Conservation (phyloP, 2,797 vertebrate genomes). For the Prionace glauca region DNA sequence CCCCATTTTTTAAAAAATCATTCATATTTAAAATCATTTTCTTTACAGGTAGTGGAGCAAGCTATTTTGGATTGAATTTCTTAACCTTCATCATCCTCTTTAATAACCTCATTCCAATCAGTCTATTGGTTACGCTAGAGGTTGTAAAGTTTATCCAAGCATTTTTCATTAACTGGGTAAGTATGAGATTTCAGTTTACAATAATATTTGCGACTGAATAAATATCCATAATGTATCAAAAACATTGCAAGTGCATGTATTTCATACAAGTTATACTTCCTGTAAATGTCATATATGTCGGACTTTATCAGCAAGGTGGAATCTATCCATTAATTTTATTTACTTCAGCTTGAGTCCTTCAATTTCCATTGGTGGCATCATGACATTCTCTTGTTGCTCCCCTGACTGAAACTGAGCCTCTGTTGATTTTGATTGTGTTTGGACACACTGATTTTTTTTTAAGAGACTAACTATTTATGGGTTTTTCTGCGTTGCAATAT, state of each 20-base stretch:
- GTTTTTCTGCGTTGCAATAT: not conserved
- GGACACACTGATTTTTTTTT: not conserved
- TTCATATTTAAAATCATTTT: slow-evolving; percentile 13
- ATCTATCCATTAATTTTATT: not conserved
- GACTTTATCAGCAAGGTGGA: not conserved
- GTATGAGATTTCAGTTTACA: slow-evolving; percentile 44
- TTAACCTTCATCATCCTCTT: slow-evolving; percentile 99
- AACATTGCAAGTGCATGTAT: not conserved
- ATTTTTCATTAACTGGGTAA: slow-evolving; percentile 99
- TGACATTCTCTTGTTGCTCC: not conserved
- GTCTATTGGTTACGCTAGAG: slow-evolving; percentile 93
- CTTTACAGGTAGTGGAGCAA: slow-evolving; percentile 86
- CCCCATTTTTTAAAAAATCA: not conserved
- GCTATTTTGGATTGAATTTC: slow-evolving; percentile 97
- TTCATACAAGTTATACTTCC: not conserved
- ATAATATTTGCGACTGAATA: not conserved
- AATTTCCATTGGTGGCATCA: not conserved
- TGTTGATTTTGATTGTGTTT: not conserved
- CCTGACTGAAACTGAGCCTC: not conserved
- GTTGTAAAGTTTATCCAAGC: slow-evolving; percentile 98
- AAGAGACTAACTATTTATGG: not conserved
- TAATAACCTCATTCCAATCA: slow-evolving; percentile 99
- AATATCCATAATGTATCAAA: slow-evolving; percentile 32
- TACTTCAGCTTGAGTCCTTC: not conserved
- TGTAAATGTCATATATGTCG: not conserved